Percentiles rank a stretch among this genome's conserved stretches.
phyloP scores from a whole-genome alignment of 2,113 vertebrate genomes.

The Lamprotornis superbus region DNA sequence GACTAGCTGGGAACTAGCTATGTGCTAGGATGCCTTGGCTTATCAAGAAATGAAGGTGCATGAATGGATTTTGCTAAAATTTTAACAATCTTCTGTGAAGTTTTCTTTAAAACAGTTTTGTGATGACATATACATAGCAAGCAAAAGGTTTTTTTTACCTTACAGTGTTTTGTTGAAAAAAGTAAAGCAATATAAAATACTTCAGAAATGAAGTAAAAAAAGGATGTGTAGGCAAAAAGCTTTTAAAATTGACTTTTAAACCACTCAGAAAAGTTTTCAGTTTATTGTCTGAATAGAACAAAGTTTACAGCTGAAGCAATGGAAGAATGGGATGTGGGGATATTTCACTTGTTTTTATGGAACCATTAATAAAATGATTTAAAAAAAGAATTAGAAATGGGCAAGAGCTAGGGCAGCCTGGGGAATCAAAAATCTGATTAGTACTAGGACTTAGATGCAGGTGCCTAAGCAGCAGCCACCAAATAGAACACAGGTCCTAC shows the following conservation, averaged over 20 bases:
- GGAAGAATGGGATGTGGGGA: accelerated
- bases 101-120: not conserved
- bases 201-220: not conserved
- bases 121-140: not conserved
- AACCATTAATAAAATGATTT: not conserved
- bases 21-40: not conserved
- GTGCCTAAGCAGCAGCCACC: not conserved
- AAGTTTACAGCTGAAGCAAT: not conserved
- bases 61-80: not conserved
- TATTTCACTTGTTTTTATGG: not conserved
- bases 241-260: not conserved
- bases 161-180: not conserved
- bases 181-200: not conserved
- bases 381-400: not conserved
- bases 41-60: not conserved
- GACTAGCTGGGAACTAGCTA: not conserved
- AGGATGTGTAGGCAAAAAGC: not conserved
- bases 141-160: not conserved
- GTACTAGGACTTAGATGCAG: not conserved
- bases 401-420: not conserved
- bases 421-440: not conserved
- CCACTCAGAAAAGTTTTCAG: not conserved
- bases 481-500: not conserved
- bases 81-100: not conserved
- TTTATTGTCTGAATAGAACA: not conserved